Base-by-base conservation (phyloP, 2,888 invertebrate genomes). In the Deilephila porcellus region DNA sequence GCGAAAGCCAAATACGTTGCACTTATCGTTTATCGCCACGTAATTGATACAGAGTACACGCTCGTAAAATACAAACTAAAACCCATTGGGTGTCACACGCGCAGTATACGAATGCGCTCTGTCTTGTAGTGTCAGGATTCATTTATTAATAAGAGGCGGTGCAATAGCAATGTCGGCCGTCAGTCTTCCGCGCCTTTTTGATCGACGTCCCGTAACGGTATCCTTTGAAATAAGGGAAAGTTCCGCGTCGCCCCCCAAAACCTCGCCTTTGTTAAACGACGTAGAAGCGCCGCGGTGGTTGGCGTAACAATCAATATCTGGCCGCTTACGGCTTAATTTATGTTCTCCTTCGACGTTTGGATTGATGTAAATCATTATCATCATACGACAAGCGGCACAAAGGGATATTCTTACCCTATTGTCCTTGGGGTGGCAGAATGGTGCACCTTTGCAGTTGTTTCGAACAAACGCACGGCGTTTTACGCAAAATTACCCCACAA, bases 11-110 rank as follows among this genome's bases (percentile, higher is more conserved):
- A 85, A 82, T 85, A 86, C 85, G 85, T 90, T 90, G 90, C 91
- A 93, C 90, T 92, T 91, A 91, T 92, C 91, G 90, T 86, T 89
- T 92, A 93, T 93, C 91, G 88, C 78, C 87, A 82, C 88, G 88
- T 91, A 89, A 90, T 90, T 88, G 90, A 91, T 91, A 91, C 88
- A 86, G 64, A 67, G 88, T 92, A 90, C 91, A 90, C 76, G 90
- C 83, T 91, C 92, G 88, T 93, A 93, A 93, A 93, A 87, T 85
- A 84, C 79, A 77, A 89, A 90, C 86, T 85, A 86, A 89, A 89
- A 90, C 88, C 86, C n/a, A 72, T 72, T 20, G 17, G 82, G 85
- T 84, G 81, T 83, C 80, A 79, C 76, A 77, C 84, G 77, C 80
- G 84, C 83, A 84, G 84, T 85, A 85, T 85, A 83, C 82, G 82